Conservation (phyloP, 2,797 vertebrate genomes). For the Pelochelys cantorii region DNA sequence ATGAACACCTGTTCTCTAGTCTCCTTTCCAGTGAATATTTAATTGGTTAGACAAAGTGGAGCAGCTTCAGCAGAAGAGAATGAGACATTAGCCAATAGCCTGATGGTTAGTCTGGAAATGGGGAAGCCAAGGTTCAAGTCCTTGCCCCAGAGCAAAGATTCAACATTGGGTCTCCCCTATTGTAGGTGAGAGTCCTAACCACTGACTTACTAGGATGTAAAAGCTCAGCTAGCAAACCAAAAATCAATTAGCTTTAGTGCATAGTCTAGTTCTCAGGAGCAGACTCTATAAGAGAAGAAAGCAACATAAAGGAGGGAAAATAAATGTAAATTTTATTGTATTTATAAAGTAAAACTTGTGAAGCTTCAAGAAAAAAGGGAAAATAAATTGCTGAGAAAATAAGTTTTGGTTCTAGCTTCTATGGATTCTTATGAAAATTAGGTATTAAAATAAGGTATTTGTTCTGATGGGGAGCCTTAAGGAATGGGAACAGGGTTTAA, state of each 20-base stretch:
- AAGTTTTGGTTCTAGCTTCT: neutral
- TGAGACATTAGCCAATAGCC: neutral
- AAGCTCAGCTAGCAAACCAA: neutral
- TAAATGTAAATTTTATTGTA: neutral
- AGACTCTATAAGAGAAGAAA: neutral
- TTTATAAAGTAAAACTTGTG: neutral
- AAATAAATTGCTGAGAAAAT: neutral
- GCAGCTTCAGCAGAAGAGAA: neutral
- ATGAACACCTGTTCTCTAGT: neutral
- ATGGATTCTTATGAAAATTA: neutral
- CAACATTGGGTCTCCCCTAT: neutral
- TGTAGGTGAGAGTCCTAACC: neutral
- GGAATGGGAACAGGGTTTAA: neutral
- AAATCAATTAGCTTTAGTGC: neutral
- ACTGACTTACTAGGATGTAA: neutral
- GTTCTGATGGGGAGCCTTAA: neutral
- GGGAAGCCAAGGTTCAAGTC: neutral
- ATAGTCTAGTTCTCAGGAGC: neutral
- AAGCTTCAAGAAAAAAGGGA: neutral
- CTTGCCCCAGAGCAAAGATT: neutral
- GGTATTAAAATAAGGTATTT: neutral
- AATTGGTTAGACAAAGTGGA: neutral
- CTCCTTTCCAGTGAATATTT: neutral
- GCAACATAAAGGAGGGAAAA: neutral
- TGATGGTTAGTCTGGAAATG: neutral